Evolutionary conservation across 92 coral and sea anemone genomes (phyloP).

Genomic region (Ricordea florida): DNA sequence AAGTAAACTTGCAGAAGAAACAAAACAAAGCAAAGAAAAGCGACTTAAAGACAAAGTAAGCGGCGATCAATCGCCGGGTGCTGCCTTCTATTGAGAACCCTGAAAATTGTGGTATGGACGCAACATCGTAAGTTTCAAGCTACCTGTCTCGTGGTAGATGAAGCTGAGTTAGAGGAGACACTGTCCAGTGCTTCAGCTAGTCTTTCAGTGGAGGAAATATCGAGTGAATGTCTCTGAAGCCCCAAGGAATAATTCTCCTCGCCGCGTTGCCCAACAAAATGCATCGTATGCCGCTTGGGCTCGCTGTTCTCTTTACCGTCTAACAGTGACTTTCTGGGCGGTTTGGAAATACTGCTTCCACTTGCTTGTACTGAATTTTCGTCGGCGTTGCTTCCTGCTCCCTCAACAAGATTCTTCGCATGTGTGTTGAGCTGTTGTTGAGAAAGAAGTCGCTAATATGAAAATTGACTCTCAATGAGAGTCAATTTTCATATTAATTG

Average conservation of each 20-base stretch:
- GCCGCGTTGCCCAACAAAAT: constrained; percentile 42
- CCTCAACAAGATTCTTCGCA: constrained; percentile 60
- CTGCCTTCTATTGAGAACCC: no score
- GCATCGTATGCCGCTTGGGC: constrained; percentile 73
- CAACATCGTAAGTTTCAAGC: background rate
- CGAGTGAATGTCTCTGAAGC: constrained; percentile 67
- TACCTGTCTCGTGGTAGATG: background rate
- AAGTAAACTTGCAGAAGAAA: no score
- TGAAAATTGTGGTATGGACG: no score
- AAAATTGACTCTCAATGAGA: no score
- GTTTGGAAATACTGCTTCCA: no score
- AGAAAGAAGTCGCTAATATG: background rate
- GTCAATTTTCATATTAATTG: background rate
- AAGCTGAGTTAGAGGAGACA: background rate
- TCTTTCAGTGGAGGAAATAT: constrained; percentile 68
- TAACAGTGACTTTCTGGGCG: constrained; percentile 18
- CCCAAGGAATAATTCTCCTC: constrained; percentile 7
- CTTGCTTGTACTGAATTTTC: background rate
- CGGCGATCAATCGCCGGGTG: no score
- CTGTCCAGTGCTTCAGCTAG: constrained; percentile 36
- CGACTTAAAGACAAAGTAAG: no score
- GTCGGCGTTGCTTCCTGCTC: background rate
- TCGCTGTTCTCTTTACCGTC: background rate
- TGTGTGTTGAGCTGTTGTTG: constrained; percentile 65
- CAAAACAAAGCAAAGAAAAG: no score